Percentiles rank a stretch among this genome's conserved stretches.
phyloP scores from a whole-genome alignment of 1,140 invertebrate genomes.

The Zaprionus tsacasi region DNA sequence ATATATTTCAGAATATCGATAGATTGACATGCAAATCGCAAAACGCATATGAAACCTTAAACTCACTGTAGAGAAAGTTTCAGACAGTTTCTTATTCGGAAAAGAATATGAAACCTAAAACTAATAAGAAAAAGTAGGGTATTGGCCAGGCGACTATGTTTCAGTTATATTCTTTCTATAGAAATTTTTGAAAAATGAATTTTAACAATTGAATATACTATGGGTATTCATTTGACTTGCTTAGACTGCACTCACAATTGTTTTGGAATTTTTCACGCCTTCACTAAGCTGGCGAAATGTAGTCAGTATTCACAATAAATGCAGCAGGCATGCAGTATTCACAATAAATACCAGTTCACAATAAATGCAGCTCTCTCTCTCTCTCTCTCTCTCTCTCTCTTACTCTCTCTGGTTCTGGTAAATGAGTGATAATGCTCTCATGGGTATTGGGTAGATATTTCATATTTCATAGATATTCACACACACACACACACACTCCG shows the following conservation, averaged over 20 bases:
- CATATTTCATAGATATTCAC: conserved; percentile 43
- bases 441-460: neutral
- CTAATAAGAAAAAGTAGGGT: no score
- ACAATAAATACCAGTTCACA: no score
- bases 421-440: neutral
- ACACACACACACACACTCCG: neutral
- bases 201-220: neutral
- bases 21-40: no score
- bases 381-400: neutral
- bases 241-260: neutral
- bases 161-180: neutral
- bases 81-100: no score
- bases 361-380: neutral
- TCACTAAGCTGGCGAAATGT: neutral
- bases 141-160: no score
- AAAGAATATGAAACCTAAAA: no score
- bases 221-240: neutral
- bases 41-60: no score
- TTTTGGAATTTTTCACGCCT: neutral
- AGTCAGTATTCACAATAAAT: neutral
- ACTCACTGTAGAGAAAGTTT: no score
- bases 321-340: neutral
- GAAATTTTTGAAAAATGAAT: neutral
- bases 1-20: no score
- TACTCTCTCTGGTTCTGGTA: no score